Percentiles rank a stretch among this genome's conserved stretches.
These are phyloP conservation scores for Desmodus rotundus DNA, from an alignment of 2,113 vertebrate species.

Conservation along the genomic window DNA sequence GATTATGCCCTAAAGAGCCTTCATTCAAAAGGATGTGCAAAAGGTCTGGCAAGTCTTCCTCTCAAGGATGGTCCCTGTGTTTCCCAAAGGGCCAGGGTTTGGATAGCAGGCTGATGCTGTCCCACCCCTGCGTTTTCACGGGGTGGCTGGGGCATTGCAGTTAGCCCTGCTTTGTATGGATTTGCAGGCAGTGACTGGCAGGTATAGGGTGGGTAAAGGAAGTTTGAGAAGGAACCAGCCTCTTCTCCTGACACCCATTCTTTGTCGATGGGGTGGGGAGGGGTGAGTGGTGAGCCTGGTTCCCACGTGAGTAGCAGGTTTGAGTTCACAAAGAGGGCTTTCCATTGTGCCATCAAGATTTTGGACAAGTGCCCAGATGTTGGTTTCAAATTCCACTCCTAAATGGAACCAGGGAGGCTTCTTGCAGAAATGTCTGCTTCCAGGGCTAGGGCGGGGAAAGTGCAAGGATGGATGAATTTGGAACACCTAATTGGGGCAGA, in stretches of 20 bases:
- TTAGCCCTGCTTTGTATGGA: not conserved
- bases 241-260: not conserved
- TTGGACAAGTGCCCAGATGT: conserved; percentile 19
- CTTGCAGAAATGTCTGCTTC: not conserved
- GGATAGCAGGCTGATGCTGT: no score
- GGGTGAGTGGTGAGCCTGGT: not conserved
- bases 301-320: not conserved
- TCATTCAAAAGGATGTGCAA: not conserved
- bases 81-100: not conserved
- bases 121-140: rapidly evolving
- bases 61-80: not conserved
- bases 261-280: not conserved
- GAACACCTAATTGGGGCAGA: not conserved
- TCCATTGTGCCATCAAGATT: conserved; percentile 31
- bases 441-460: not conserved
- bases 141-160: not conserved
- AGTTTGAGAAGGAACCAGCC: not conserved
- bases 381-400: conserved; percentile 35
- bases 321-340: conserved; percentile 16
- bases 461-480: not conserved
- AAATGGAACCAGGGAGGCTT: not conserved
- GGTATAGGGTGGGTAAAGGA: not conserved
- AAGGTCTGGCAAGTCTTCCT: not conserved
- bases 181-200: not conserved
- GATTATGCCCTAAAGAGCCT: not conserved